Conservation (phyloP, 1,140 invertebrate genomes). For the Drosophila ohnishii region DNA sequence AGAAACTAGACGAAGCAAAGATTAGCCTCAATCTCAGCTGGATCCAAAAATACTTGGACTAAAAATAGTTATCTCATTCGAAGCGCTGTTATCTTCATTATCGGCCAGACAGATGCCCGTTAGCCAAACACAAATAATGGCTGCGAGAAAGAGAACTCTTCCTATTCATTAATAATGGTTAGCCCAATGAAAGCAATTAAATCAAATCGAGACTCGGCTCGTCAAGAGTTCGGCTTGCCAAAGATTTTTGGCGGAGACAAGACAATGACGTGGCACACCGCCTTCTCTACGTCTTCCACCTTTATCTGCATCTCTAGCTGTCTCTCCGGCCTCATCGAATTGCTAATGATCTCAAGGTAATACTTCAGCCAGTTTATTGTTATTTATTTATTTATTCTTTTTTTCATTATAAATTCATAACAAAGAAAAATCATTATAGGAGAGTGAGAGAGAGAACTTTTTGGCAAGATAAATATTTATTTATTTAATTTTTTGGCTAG, state of each 20-base stretch:
- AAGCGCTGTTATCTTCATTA: conserved; percentile 33
- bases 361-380: conserved; percentile 48
- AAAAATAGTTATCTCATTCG: conserved; percentile 38
- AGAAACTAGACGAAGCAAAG: neutral
- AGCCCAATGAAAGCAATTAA: conserved; percentile 75
- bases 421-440: conserved; percentile 23
- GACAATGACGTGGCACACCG: conserved; percentile 20
- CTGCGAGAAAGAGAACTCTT: conserved; percentile 15
- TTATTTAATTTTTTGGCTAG: conserved; percentile 47
- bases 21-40: conserved; percentile 11
- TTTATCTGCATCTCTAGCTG: conserved; percentile 24
- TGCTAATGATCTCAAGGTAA: conserved; percentile 52
- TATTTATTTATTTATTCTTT: conserved; percentile 50
- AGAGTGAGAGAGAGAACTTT: conserved; percentile 23
- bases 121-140: conserved; percentile 19
- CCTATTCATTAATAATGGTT: conserved; percentile 56
- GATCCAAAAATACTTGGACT: conserved; percentile 28
- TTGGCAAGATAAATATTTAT: conserved; percentile 48
- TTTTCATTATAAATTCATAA: conserved; percentile 47
- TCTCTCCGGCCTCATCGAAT: conserved; percentile 37
- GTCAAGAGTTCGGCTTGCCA: conserved; percentile 9
- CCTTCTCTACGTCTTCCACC: neutral
- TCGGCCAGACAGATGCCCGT: conserved; percentile 31
- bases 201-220: conserved; percentile 40
- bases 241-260: conserved; percentile 33